A percentile compares a stretch with the other conserved stretches of the same genome.
phyloP scores from a whole-genome alignment of 92 coral and sea anemone species.

The Galaxea fascicularis region DNA sequence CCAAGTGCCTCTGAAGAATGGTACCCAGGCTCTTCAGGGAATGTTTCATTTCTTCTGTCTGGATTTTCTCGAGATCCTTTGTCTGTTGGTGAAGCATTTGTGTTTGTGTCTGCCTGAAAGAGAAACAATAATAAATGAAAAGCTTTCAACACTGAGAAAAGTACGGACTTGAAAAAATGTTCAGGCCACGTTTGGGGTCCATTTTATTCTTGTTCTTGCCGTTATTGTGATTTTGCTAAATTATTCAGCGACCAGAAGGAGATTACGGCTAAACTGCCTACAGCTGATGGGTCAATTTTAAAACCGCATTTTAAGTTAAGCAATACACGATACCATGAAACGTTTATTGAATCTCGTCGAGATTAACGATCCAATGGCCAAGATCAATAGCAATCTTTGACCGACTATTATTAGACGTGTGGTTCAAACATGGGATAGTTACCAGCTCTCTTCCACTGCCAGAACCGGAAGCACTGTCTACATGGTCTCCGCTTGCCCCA shows the following conservation, averaged over 20 bases:
- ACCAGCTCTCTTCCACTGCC: slow-evolving; percentile 16
- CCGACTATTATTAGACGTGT: neutral
- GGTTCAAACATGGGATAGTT: neutral
- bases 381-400: too few relatives aligned
- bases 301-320: neutral
- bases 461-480: slow-evolving; percentile 8
- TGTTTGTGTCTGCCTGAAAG: neutral
- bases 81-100: neutral
- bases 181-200: too few relatives aligned
- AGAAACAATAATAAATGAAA: too few relatives aligned
- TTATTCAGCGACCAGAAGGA: too few relatives aligned
- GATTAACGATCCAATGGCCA: neutral
- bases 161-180: too few relatives aligned
- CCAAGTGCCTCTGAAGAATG: neutral
- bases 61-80: neutral
- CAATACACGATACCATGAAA: neutral
- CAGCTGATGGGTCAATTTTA: too few relatives aligned
- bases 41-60: slow-evolving; percentile 32
- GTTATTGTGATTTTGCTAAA: too few relatives aligned
- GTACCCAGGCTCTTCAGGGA: slow-evolving; percentile 9
- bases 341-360: neutral
- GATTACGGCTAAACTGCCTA: too few relatives aligned
- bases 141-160: too few relatives aligned
- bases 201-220: too few relatives aligned
- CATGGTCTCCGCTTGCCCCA: slow-evolving; percentile 3